Percentiles rank a stretch among this genome's conserved stretches.
Evolutionary conservation across 2,113 vertebrate genomes (phyloP).

Genomic region (Zosterops japonicus): DNA sequence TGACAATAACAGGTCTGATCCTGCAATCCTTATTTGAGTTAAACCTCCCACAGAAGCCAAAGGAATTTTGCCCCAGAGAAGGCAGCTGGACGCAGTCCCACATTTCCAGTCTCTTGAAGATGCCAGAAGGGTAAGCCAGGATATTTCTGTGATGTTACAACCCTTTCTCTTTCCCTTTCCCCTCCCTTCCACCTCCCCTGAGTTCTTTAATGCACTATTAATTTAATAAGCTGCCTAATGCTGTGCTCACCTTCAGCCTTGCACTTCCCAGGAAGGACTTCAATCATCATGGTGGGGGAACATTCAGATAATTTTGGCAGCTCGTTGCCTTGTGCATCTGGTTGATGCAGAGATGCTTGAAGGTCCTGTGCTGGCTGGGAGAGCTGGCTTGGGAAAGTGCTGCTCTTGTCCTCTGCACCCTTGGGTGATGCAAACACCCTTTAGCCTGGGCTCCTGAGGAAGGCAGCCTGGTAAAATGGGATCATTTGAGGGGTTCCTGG

Average conservation of each 20-base stretch:
- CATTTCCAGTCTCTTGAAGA: slow-evolving; percentile 58
- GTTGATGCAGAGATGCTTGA: background rate
- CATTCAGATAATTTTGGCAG: background rate
- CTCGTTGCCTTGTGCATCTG: background rate
- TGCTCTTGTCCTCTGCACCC: background rate
- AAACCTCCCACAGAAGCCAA: slow-evolving; percentile 66
- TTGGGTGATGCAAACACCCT: background rate
- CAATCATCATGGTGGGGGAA: background rate
- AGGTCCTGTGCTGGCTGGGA: background rate
- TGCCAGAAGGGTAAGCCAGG: slow-evolving; percentile 55
- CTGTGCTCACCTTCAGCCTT: background rate
- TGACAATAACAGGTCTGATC: slow-evolving; percentile 68
- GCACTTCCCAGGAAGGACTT: background rate
- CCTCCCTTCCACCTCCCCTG: background rate
- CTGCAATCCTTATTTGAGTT: slow-evolving; percentile 63
- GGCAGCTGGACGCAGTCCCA: slow-evolving; percentile 62
- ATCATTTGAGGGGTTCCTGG: background rate
- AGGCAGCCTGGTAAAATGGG: background rate
- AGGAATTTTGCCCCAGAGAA: slow-evolving; percentile 69
- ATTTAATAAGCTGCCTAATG: slow-evolving; percentile 45
- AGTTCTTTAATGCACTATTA: slow-evolving; percentile 41
- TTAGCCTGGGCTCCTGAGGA: background rate
- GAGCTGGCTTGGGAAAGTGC: background rate
- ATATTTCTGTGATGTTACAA: slow-evolving; percentile 51
- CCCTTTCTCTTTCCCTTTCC: background rate